Base-by-base conservation (phyloP, 2,888 invertebrate species). In the Ennomos quercinarius region DNA sequence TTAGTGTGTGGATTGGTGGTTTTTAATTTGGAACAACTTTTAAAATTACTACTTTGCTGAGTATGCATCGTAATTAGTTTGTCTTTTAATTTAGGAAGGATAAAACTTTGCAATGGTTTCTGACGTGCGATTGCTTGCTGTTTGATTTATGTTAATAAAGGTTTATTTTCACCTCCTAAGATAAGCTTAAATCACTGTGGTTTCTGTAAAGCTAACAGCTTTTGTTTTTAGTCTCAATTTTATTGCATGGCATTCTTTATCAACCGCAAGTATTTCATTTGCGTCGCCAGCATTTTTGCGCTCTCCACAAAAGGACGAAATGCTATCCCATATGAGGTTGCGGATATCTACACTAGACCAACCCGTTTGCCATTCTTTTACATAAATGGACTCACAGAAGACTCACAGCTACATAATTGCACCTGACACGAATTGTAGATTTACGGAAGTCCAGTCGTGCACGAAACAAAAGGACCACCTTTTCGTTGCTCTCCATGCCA, bases 371-470 rank as follows among this genome's bases (percentile, higher is more conserved):
- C 59, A 62, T 62, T 59, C 55, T 51, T 59, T 55, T 55, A 45
- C 60, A 46, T 61, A 63, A 53, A 64, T 61, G 66, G 64, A 13
- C 9, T 57, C 12, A 42, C 43, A n/a, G 41, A 59, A 64, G 64
- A 13, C 9, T 57, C 12, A 42, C 43, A n/a, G 41, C 47, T 55
- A 34, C 44, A 45, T 61, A 55, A 55, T 55, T 60, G 37, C 41
- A 51, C 63, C 45, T 62, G 63, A 66, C 56, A 51, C 53, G 60
- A 65, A 65, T 67, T 57, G 41, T 37, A 50, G 54, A 61, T 57
- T 49, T 51, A 46, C 53, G 50, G 58, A 63, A 63, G 56, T 42
- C 37, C 13, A 17, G 36, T 37, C n/a, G n/a, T 43, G 43, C 27
- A 27, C 43, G 10, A 27, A 27, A 27, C 3, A 27, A 3, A 27